A percentile compares a stretch with the other conserved stretches of the same genome.
Evolutionary conservation across 2,888 invertebrate species (phyloP).

Genomic region (Cataglyphis cursor): DNA sequence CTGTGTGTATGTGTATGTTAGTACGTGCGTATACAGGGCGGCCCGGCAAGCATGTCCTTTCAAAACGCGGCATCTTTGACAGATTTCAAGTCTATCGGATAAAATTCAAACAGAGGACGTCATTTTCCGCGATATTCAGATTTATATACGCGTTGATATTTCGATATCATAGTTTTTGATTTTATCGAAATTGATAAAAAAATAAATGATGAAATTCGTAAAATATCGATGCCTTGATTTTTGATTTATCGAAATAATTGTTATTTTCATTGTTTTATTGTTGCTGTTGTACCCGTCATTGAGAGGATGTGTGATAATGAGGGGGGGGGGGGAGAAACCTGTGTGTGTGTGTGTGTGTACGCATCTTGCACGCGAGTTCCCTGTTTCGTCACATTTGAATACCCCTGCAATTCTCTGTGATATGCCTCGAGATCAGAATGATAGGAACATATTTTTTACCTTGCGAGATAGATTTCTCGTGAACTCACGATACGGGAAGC

Average conservation of each 20-base stretch:
- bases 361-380: neutral
- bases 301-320: neutral
- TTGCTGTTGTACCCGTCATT: too few species aligned
- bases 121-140: slow-evolving; percentile 13
- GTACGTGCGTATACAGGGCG: slow-evolving; percentile 2
- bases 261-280: slow-evolving; percentile 9
- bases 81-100: neutral
- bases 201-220: neutral
- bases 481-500: neutral
- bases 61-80: neutral
- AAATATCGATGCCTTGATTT: neutral
- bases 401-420: neutral
- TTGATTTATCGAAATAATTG: slow-evolving; percentile 6
- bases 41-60: neutral
- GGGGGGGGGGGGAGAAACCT: neutral
- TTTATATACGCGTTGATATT: neutral
- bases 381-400: slow-evolving; percentile 33
- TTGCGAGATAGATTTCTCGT: neutral
- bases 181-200: neutral
- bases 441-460: slow-evolving; percentile 1
- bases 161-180: neutral
- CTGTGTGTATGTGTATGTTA: slow-evolving; percentile 20
- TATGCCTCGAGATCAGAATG: slow-evolving; percentile 15
- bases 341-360: neutral
- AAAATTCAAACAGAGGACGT: slow-evolving; percentile 17